Base-by-base conservation (phyloP, 2,113 vertebrate genomes). In the Ageneiosus marmoratus region DNA sequence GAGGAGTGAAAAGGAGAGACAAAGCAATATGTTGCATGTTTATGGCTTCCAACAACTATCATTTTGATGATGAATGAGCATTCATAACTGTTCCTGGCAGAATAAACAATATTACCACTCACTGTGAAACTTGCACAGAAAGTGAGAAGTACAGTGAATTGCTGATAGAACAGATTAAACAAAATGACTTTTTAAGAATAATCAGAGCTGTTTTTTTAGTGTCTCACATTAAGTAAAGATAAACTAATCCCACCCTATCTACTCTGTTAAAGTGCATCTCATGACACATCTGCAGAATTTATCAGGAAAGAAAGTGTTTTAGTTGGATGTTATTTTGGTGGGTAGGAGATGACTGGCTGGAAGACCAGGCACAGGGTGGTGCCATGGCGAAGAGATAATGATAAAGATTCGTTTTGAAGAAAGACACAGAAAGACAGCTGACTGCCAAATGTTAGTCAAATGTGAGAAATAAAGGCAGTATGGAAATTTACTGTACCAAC, bases 91-190 rank as follows among this genome's bases (percentile, higher is more conserved):
- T 22, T 70, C 65, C 11, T 62, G 41, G 51, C 79, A 81, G 65
- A 56, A 58, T 70, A 69, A 80, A 37, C 22, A 63, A 80, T 34
- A 51, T 55, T 41, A 60, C 34, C 50, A 55, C 76, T 69, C 63
- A 69, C 22, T 44, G 37, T 46, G 41, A 72, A 81, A 72, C 51
- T 72, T 46, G 7, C 50, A 81, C 29, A 27, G 13, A 70, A 81
- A 80, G 63, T 70, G 18, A 20, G 34, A 81, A 55, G n/a, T 62
- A 32, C 44, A 50, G 37, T 53, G 44, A 5, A 41, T n/a, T n/a
- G n/a, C 44, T 51, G n/a, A 67, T 53, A 60, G 75, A 41, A 24
- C 32, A 77, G 75, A 58, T 77, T n/a, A 60, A 44, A 77, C 20
- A 62, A 29, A 46, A 62, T 13, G n/a, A 29, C 16, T 29, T 29